Percentiles rank a stretch among this genome's conserved stretches.
Evolutionary conservation across 2,888 invertebrate genomes (phyloP).

Genomic region (Clostera curtula): DNA sequence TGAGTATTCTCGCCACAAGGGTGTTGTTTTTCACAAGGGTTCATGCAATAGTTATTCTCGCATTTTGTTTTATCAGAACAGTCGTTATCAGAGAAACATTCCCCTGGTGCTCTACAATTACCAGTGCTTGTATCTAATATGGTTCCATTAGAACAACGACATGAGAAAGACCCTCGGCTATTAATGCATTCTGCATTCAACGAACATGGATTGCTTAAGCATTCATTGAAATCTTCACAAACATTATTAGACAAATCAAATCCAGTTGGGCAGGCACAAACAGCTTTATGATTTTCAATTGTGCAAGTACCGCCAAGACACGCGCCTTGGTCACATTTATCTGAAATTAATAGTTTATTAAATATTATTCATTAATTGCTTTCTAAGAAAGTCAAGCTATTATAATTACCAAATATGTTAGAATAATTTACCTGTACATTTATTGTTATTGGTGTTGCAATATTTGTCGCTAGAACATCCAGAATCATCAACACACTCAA

Average conservation of each 20-base stretch:
- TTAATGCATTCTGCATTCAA: slow-evolving; percentile 86
- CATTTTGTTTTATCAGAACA: slow-evolving; percentile 87
- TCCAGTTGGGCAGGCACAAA: slow-evolving; percentile 85
- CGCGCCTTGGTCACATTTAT: slow-evolving; percentile 85
- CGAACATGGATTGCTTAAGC: slow-evolving; percentile 85
- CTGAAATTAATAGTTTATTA: slow-evolving; percentile 47
- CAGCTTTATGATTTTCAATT: slow-evolving; percentile 80
- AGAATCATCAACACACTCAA: slow-evolving; percentile 85
- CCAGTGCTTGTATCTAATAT: slow-evolving; percentile 83
- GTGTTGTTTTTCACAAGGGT: slow-evolving; percentile 80
- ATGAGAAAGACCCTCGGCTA: slow-evolving; percentile 83
- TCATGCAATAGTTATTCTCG: slow-evolving; percentile 82
- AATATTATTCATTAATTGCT: background rate
- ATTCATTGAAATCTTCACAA: slow-evolving; percentile 90
- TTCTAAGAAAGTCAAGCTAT: background rate
- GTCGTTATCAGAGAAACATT: slow-evolving; percentile 85
- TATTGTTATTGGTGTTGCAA: slow-evolving; percentile 84
- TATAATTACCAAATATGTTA: background rate
- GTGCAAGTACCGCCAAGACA: slow-evolving; percentile 89
- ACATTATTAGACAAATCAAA: slow-evolving; percentile 78
- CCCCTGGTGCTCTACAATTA: slow-evolving; percentile 88
- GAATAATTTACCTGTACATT: slow-evolving; percentile 80
- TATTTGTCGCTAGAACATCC: slow-evolving; percentile 85
- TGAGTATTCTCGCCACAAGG: slow-evolving; percentile 85
- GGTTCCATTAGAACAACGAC: slow-evolving; percentile 85